Evolutionary conservation across 1,140 invertebrate species (phyloP), one percentile per base, ranked within the genome.

Genomic region (Bombus confusus): DNA sequence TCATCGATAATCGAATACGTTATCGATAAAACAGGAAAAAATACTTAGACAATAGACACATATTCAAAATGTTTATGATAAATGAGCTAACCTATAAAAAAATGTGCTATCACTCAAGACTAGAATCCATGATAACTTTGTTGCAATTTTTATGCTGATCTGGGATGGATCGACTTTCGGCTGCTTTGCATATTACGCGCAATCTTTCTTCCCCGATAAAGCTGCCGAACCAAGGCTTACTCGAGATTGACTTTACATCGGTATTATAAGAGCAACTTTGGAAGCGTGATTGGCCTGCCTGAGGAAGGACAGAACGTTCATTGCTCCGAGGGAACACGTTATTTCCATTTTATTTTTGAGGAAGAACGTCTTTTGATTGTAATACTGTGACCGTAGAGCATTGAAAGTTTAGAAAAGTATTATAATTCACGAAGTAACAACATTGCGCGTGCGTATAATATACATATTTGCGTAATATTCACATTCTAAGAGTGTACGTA

Each of bases 131-230:
- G 57, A 37, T 28, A 64, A 43, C 73, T 83, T 83, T 86, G 78
- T 71, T 82, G 68, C 79, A 82, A 87, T 86, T 86, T 87, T 87
- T 86, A 87, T 86, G 86, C 71, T 87, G 79, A 87, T 78, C 85
- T 79, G 52, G 66, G 59, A 78, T 47, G 66, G 66, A 87, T 87
- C 69, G 59, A 57, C 59, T 80, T 86, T 77, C 47, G 59, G n/a
- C 25, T 75, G 85, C 85, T 87, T 87, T 87, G 74, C 86, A 87
- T 87, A 74, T 77, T 83, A 87, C 74, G 68, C 43, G 59, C 28
- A 77, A 72, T 78, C 68, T 78, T 41, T 59, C 34, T 8, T 31
- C 28, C 8, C 18, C 4, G 5, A 41, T 69, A 47, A 74, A 68
- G 52, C 74, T 73, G 71, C 74, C 78, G 41, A 86, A 87, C 83